A percentile compares a stretch with the other conserved stretches of the same genome.
Conservation (phyloP, 2,888 invertebrate species). For the Tetragonisca angustula region DNA sequence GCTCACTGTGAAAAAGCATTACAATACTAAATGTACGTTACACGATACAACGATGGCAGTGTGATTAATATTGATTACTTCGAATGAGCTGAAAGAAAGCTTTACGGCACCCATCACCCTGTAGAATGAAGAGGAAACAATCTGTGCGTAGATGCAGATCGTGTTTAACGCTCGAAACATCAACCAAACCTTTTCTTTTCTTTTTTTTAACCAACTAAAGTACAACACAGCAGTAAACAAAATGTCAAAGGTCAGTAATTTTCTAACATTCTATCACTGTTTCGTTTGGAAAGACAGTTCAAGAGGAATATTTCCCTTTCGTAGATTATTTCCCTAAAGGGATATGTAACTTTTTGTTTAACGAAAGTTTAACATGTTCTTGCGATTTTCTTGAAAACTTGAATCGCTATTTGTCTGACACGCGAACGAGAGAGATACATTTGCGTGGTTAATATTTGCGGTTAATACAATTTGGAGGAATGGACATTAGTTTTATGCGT, state of each 20-base stretch:
- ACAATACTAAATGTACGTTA: constrained; percentile 72
- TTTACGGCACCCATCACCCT: constrained; percentile 69
- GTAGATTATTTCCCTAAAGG: background rate
- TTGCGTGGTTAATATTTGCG: constrained; percentile 46
- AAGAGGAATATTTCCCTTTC: background rate
- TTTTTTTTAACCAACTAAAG: background rate
- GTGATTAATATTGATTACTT: constrained; percentile 66
- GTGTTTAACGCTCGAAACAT: constrained; percentile 10
- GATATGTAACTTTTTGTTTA: background rate
- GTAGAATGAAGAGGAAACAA: constrained; percentile 53
- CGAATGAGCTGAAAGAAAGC: constrained; percentile 63
- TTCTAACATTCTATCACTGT: background rate
- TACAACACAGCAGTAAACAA: background rate
- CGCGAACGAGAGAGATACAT: constrained; percentile 25
- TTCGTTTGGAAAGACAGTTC: background rate
- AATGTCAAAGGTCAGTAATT: background rate
- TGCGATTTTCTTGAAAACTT: background rate
- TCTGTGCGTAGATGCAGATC: constrained; percentile 3
- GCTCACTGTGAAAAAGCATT: constrained; percentile 82
- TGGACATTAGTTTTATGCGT: constrained; percentile 44
- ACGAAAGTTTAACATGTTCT: background rate
- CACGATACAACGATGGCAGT: constrained; percentile 66
- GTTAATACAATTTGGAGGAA: constrained; percentile 44
- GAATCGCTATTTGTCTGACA: constrained; percentile 19
- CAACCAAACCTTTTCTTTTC: background rate